Evolutionary conservation across 2,888 invertebrate genomes (phyloP).

Genomic region (Acrobasis consociella): DNA sequence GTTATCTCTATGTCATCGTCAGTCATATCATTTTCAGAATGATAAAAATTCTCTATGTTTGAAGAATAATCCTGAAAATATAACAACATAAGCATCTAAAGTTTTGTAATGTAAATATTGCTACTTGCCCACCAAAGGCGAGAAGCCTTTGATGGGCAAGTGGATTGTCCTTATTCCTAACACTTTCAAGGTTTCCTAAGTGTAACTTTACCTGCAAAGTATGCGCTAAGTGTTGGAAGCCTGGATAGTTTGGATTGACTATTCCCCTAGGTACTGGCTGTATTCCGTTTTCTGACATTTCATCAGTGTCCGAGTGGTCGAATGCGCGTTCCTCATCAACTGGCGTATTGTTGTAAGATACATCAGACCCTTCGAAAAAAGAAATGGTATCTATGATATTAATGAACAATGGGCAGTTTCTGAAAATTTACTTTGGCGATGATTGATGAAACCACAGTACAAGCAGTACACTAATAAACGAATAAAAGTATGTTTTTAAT

Average conservation of each 20-base stretch:
- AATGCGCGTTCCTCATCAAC: conserved; percentile 80
- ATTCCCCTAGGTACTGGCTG: conserved; percentile 85
- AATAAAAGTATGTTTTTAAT: too few species aligned
- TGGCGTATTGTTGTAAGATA: conserved; percentile 62
- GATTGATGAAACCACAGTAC: too few species aligned
- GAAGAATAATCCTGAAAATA: conserved; percentile 72
- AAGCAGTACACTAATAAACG: too few species aligned
- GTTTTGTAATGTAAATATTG: conserved; percentile 27
- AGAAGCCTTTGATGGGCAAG: too few species aligned
- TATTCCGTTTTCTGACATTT: conserved; percentile 70
- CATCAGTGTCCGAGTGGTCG: conserved; percentile 82
- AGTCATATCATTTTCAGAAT: conserved; percentile 80
- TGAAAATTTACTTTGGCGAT: too few species aligned
- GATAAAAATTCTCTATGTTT: conserved; percentile 74
- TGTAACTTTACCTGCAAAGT: conserved; percentile 80
- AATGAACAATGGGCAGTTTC: too few species aligned
- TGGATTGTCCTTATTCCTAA: conserved; percentile 41
- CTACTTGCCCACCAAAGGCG: conserved; percentile 51
- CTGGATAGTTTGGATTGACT: conserved; percentile 92
- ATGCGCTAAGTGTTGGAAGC: conserved; percentile 91
- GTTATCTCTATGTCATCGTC: conserved; percentile 75
- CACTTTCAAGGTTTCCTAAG: conserved; percentile 47
- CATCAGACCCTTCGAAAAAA: conserved; percentile 53
- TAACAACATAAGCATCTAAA: not conserved
- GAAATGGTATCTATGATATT: conserved; percentile 4